Percentiles rank a stretch among this genome's conserved stretches.
Conservation (phyloP, 2,888 invertebrate genomes). For the Protodeltote pygarga region DNA sequence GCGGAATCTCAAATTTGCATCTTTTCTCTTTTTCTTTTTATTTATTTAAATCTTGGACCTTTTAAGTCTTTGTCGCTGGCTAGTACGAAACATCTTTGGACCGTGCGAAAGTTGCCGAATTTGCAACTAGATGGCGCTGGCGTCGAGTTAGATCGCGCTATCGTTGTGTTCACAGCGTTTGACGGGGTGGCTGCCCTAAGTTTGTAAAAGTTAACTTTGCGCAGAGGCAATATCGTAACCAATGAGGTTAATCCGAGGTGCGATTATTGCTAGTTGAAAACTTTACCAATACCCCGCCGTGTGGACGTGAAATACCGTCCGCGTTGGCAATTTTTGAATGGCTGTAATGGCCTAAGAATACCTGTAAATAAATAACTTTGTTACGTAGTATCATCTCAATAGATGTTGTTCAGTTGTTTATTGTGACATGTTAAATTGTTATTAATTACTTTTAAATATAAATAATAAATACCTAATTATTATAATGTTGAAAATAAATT, state of each 20-base stretch:
- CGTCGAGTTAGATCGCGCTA: constrained; percentile 56
- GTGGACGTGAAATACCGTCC: constrained; percentile 84
- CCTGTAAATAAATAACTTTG: rapidly evolving
- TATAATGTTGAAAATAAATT: no score
- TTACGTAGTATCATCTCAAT: no score
- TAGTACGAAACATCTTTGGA: constrained; percentile 5
- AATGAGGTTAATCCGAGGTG: constrained; percentile 95
- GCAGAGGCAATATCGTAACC: constrained; percentile 97
- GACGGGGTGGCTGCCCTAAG: constrained; percentile 1
- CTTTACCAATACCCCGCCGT: constrained; percentile 89
- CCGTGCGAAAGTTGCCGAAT: constrained; percentile 27
- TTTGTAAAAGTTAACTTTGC: constrained; percentile 87
- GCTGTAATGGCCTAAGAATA: constrained; percentile 63
- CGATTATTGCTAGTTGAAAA: constrained; percentile 97
- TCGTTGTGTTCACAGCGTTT: constrained; percentile 39
- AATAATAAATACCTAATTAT: no score
- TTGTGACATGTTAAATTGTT: no score
- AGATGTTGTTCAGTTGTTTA: no score
- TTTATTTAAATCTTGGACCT: constrained; percentile 66
- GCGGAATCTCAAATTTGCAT: constrained; percentile 60
- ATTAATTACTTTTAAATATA: no score
- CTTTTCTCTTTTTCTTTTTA: constrained; percentile 83
- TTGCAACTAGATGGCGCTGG: constrained; percentile 64
- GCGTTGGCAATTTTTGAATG: constrained; percentile 81
- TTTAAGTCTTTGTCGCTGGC: constrained; percentile 46